Evolutionary conservation across 2,113 vertebrate genomes (phyloP).

Genomic region (Plestiodon gilberti): DNA sequence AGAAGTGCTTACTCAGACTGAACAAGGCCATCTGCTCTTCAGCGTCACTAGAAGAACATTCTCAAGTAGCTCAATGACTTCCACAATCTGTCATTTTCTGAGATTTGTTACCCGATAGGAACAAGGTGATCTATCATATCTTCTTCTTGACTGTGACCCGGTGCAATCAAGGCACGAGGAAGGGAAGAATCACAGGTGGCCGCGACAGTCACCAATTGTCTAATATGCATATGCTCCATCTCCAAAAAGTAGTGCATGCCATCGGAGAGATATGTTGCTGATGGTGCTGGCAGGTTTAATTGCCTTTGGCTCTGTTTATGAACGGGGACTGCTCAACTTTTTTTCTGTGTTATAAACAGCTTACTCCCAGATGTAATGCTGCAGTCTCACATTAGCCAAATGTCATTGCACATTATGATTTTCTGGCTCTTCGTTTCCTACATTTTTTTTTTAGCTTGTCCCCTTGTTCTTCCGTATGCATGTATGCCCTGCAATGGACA

Average conservation of each 20-base stretch:
- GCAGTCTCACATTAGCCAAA: background rate
- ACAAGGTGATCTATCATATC: background rate
- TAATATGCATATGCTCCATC: background rate
- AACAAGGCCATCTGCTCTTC: background rate
- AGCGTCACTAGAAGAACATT: background rate
- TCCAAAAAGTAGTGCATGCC: background rate
- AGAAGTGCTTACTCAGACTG: background rate
- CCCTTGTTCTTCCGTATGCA: background rate
- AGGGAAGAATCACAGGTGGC: background rate
- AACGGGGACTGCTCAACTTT: background rate
- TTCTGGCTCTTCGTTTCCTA: background rate
- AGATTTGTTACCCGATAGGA: fast-evolving
- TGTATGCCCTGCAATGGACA: background rate
- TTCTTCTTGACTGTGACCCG: background rate
- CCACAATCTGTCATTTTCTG: background rate
- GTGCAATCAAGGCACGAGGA: background rate
- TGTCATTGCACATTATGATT: background rate
- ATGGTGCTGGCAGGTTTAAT: background rate
- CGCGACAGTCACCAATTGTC: background rate
- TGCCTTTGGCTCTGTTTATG: background rate
- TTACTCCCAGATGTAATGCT: background rate
- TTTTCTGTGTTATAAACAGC: background rate
- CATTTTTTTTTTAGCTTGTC: background rate
- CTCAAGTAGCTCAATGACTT: background rate
- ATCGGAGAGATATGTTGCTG: background rate